Percentiles rank a stretch among this genome's conserved stretches.
Evolutionary conservation across 2,888 invertebrate species (phyloP).

Genomic region (Luperina nickerlii): DNA sequence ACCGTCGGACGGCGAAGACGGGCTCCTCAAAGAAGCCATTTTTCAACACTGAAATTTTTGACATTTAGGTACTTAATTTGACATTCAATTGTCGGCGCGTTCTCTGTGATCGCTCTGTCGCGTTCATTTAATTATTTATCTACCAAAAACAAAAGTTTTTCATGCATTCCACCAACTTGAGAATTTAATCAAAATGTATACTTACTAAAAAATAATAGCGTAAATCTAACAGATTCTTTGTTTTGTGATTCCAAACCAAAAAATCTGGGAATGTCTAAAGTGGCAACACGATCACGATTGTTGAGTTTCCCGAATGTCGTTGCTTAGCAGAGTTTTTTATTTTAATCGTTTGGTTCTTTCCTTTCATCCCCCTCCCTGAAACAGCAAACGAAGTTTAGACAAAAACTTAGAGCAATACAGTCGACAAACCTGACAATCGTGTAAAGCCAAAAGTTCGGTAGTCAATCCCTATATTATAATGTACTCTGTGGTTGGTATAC

Average conservation of each 20-base stretch:
- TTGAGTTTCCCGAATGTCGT: not conserved
- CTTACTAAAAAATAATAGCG: not conserved
- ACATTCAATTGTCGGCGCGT: conserved; percentile 35
- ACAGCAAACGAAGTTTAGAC: not conserved
- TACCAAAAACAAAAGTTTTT: conserved; percentile 64
- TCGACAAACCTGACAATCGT: not conserved
- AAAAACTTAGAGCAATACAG: no score
- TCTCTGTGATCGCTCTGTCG: not conserved
- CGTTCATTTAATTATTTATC: conserved; percentile 40
- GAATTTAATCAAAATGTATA: not conserved
- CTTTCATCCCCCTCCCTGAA: not conserved
- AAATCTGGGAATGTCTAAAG: not conserved
- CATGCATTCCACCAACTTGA: no score
- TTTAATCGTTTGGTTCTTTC: not conserved
- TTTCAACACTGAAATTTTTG: conserved; percentile 81
- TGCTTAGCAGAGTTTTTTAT: not conserved
- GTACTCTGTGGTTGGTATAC: not conserved
- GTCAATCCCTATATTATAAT: not conserved
- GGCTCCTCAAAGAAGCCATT: conserved; percentile 90
- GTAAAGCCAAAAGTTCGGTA: conserved; percentile 34
- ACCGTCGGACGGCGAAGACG: conserved; percentile 91
- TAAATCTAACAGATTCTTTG: not conserved
- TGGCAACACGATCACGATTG: not conserved
- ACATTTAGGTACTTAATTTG: conserved; percentile 51
- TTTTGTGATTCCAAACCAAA: not conserved